phyloP scores from a whole-genome alignment of 2,888 invertebrate species.

The Ophion costatus region DNA sequence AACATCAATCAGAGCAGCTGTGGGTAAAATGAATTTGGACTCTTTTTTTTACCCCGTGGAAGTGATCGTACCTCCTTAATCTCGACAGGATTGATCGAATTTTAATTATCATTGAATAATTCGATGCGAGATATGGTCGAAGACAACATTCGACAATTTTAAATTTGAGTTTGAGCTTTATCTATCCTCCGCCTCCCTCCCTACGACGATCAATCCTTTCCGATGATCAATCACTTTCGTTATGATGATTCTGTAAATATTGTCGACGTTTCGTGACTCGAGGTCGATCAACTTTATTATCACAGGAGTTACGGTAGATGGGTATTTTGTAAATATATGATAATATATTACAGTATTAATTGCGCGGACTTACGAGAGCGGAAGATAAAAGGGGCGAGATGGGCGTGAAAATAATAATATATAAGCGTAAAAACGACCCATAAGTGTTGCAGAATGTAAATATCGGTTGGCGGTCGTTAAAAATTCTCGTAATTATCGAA shows the following conservation, averaged over 20 bases:
- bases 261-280: constrained; percentile 36
- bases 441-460: constrained; percentile 64
- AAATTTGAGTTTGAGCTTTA: constrained; percentile 46
- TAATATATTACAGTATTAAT: constrained; percentile 41
- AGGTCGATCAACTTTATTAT: constrained; percentile 41
- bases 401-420: neutral
- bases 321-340: constrained; percentile 67
- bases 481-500: constrained; percentile 17
- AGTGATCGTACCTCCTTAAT: too few relatives aligned
- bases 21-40: too few relatives aligned
- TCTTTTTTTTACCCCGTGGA: too few relatives aligned
- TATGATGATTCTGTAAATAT: constrained; percentile 65
- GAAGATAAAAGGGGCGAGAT: neutral
- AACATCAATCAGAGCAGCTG: too few relatives aligned
- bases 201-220: neutral
- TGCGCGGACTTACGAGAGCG: constrained; percentile 1
- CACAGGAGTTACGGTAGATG: constrained; percentile 37
- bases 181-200: neutral
- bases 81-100: neutral
- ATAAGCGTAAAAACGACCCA: constrained; percentile 10
- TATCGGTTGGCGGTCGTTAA: constrained; percentile 53
- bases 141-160: constrained; percentile 44
- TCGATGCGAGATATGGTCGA: neutral
- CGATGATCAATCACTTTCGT: constrained; percentile 64
- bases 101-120: neutral